Percentiles rank a stretch among this genome's conserved stretches.
These are phyloP conservation scores for Artemia franciscana DNA, from an alignment of 1,140 invertebrate species.

Conservation along the genomic window DNA sequence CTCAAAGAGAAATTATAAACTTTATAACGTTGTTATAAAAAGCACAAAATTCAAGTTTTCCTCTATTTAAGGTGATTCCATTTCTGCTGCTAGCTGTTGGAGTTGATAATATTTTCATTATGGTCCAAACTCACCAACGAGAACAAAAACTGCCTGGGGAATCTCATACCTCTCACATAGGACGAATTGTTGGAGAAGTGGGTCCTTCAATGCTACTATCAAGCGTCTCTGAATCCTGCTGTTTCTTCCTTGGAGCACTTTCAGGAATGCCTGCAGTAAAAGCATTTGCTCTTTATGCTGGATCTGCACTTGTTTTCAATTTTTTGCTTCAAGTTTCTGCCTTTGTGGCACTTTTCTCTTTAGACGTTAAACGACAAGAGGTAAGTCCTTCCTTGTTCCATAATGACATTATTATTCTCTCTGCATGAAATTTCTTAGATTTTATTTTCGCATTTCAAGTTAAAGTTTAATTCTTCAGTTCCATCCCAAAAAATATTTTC, in stretches of 20 bases:
- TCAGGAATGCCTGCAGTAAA: conserved; percentile 93
- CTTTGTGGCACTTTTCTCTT: conserved; percentile 69
- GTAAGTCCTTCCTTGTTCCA: conserved; percentile 24
- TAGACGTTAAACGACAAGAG: conserved; percentile 62
- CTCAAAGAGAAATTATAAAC: too few species aligned
- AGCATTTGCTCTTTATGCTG: conserved; percentile 91
- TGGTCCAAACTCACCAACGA: conserved; percentile 38
- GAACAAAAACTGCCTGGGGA: conserved; percentile 30
- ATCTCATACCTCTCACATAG: conserved; percentile 60
- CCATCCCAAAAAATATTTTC: too few species aligned
- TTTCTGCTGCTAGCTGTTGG: conserved; percentile 96
- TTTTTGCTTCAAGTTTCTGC: conserved; percentile 92
- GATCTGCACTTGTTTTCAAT: conserved; percentile 77
- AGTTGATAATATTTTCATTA: conserved; percentile 96
- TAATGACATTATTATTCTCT: too few species aligned
- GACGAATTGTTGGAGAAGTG: conserved; percentile 64
- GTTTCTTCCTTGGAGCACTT: conserved; percentile 83
- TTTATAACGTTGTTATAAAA: too few species aligned
- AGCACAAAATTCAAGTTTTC: too few species aligned
- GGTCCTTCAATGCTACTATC: conserved; percentile 88
- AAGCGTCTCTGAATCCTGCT: conserved; percentile 73
- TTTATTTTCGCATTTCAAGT: too few species aligned
- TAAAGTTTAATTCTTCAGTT: too few species aligned
- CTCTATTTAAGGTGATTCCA: conserved; percentile 40
- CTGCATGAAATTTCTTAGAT: too few species aligned